Base-by-base conservation (phyloP, 1,140 invertebrate species). In the Telenomus remus region DNA sequence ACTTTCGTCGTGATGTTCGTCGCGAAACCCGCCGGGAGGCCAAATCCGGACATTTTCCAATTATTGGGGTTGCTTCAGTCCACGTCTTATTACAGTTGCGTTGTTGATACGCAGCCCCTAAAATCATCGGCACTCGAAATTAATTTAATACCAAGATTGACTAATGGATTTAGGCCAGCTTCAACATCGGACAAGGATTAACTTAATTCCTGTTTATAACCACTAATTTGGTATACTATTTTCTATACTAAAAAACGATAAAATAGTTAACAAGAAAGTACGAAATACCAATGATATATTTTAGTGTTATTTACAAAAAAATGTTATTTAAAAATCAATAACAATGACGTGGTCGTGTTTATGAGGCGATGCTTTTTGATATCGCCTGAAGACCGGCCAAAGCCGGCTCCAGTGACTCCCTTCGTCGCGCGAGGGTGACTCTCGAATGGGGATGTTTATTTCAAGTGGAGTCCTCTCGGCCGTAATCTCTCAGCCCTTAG, bases 11-110 rank as follows among this genome's bases (percentile, higher is more conserved):
- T 87, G 34, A 87, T 79, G 76, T 47, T 84, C 81, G 83, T 85
- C 80, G 81, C 85, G 75, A 87, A 82, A 83, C 86, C 82, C 85
- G 85, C 85, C 77, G 82, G 78, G 79, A 83, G 12, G 47, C 46
- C 81, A 76, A 87, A 85, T 88, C 85, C 81, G 85, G 87, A 87
- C 87, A 88, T 88, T 86, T 84, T 87, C 78, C 80, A 87, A 88
- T 88, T 88, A 88, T 88, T 87, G 85, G 84, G 85, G 83, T 87
- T 88, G 85, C 84, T 82, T 64, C 66, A 64, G 60, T 76, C 66
- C 71, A 60, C 64, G 78, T 79, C 79, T 76, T 80, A 56, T 69
- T 79, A 75, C 49, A 55, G 70, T 80, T 63, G 63, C 73, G 64
- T 72, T 86, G 78, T 80, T 83, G 76, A 81, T 81, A 75, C 76